Conservation (phyloP, 2,797 vertebrate genomes). For the Harpagifer antarcticus region DNA sequence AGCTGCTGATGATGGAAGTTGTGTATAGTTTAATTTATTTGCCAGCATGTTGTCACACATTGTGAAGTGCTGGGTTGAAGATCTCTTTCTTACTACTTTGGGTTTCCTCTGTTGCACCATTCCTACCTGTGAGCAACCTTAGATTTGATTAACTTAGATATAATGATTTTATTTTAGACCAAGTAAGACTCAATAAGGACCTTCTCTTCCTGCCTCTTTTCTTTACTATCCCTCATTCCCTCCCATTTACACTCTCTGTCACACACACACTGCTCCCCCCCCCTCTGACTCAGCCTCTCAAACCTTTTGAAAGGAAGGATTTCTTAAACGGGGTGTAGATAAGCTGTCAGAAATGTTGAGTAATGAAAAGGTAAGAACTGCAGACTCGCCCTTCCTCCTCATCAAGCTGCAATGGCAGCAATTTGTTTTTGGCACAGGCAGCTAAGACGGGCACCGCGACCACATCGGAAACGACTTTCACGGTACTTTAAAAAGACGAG, state of each 20-base stretch:
- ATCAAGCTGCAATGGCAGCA: slow-evolving; percentile 56
- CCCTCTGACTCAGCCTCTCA: slow-evolving; percentile 22
- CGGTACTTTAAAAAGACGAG: slow-evolving; percentile 51
- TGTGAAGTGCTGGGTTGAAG: neutral
- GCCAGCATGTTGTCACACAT: too few species aligned
- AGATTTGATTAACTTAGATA: slow-evolving; percentile 3
- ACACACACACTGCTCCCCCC: neutral
- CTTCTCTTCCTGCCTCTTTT: neutral
- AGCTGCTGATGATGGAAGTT: too few species aligned
- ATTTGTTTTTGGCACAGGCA: slow-evolving; percentile 52
- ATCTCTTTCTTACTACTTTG: neutral
- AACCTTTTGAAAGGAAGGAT: slow-evolving; percentile 12
- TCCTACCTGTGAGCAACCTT: neutral
- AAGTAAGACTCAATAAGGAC: neutral
- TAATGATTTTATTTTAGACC: neutral
- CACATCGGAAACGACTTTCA: slow-evolving; percentile 32
- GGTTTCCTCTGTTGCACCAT: neutral
- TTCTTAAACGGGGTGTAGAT: slow-evolving; percentile 13
- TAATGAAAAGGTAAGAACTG: slow-evolving; percentile 60
- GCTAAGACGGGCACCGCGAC: slow-evolving; percentile 28
- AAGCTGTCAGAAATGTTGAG: slow-evolving; percentile 52
- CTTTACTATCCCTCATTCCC: neutral
- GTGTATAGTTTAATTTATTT: too few species aligned
- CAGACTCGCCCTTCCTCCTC: slow-evolving; percentile 50
- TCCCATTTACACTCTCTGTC: neutral